Conservation (phyloP, 30 jellyfish, hydroid and myxozoan species). For the Pseudorhiza aurosa region DNA sequence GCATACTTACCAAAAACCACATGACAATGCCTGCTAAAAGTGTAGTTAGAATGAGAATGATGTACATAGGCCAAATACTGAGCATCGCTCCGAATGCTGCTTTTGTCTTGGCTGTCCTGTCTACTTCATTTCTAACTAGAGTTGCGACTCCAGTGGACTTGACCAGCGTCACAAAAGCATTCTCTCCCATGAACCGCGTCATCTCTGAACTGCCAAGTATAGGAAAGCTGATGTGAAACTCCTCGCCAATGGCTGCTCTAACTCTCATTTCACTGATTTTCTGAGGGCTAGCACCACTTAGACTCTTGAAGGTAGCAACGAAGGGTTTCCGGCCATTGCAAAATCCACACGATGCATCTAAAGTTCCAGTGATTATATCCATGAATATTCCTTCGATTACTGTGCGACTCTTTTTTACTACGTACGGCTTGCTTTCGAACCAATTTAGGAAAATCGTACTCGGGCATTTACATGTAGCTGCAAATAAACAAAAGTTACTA, state of each 20-base stretch:
- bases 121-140: constrained; percentile 18
- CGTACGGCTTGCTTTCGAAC: constrained; percentile 27
- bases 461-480: constrained; percentile 41
- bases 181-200: not conserved
- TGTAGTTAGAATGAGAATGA: not conserved
- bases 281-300: constrained; percentile 24
- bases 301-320: not conserved
- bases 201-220: constrained; percentile 9
- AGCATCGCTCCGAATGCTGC: constrained; percentile 15
- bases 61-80: constrained; percentile 24
- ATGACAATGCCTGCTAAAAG: constrained; percentile 16
- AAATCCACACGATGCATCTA: constrained; percentile 18
- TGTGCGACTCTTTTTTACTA: not conserved
- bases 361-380: not conserved
- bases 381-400: constrained; percentile 4
- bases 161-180: constrained; percentile 11
- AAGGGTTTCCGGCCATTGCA: constrained; percentile 13
- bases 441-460: constrained; percentile 14
- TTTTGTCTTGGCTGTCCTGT: constrained; percentile 3
- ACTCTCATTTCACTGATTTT: constrained; percentile 5
- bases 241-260: constrained; percentile 15
- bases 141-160: constrained; percentile 13
- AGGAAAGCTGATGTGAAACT: constrained; percentile 31
- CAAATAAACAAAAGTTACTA: too few relatives aligned
- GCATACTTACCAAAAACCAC: constrained; percentile 12